A percentile compares a stretch with the other conserved stretches of the same genome.
These are phyloP conservation scores for Pionites leucogaster DNA, from an alignment of 2,113 vertebrate genomes.

Conservation along the genomic window DNA sequence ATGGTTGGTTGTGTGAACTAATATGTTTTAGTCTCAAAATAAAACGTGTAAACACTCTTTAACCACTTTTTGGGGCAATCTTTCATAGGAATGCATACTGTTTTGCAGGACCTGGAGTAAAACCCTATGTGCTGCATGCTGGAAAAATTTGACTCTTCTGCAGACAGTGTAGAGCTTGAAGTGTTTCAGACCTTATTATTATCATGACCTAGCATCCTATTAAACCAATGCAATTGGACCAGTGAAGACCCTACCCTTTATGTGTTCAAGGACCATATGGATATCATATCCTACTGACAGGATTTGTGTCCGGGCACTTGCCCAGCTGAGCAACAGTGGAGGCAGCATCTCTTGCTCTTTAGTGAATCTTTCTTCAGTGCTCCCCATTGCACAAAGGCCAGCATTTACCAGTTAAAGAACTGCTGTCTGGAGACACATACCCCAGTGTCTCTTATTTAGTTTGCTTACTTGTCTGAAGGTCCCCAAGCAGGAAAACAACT, in stretches of 20 bases:
- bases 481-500: not conserved
- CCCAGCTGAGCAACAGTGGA: not conserved
- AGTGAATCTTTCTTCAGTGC: not conserved
- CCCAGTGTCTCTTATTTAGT: not conserved
- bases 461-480: not conserved
- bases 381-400: not conserved
- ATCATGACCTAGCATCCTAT: not conserved
- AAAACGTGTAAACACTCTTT: not conserved
- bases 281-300: not conserved
- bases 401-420: not conserved
- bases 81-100: not conserved
- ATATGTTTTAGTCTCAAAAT: not conserved
- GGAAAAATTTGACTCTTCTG: not conserved
- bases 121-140: not conserved
- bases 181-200: not conserved
- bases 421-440: not conserved
- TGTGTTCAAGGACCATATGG: not conserved
- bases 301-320: not conserved
- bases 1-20: not conserved
- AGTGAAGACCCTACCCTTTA: fast-evolving
- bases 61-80: not conserved
- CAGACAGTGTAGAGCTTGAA: not conserved
- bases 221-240: not conserved
- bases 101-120: not conserved
- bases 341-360: not conserved